These are phyloP conservation scores for Todiramphus saurophagus DNA, from an alignment of 2,113 vertebrate genomes.

Conservation along the genomic window DNA sequence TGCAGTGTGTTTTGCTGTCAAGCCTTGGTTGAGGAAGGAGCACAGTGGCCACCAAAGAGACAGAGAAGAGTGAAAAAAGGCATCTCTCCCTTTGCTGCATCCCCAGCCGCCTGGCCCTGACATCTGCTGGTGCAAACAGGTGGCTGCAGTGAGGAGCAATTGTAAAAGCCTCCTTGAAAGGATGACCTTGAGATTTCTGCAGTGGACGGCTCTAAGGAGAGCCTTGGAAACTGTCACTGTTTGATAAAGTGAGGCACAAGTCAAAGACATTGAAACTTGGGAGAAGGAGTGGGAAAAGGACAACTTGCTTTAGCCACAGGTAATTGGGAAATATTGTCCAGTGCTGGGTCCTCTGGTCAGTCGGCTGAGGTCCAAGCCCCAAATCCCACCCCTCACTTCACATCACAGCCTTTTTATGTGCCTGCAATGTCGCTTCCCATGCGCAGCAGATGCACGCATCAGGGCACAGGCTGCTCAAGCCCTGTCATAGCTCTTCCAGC, in stretches of 20 bases:
- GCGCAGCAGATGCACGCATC: accelerated
- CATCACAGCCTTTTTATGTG: background rate
- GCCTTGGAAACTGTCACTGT: accelerated
- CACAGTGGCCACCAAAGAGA: background rate
- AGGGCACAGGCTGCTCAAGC: background rate
- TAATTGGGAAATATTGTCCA: background rate
- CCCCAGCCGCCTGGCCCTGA: background rate
- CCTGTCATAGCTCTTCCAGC: background rate
- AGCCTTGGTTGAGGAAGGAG: background rate
- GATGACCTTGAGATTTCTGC: background rate
- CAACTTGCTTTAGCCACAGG: background rate
- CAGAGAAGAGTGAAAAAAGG: background rate
- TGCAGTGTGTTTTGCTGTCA: background rate
- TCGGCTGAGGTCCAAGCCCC: background rate
- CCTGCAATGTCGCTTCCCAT: background rate
- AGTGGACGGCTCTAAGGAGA: background rate
- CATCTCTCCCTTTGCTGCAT: background rate
- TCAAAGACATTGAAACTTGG: background rate
- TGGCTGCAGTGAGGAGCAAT: background rate
- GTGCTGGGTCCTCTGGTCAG: background rate
- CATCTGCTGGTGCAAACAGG: background rate
- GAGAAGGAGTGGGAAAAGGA: background rate
- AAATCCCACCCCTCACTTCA: background rate
- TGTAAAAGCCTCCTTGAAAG: background rate
- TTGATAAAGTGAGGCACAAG: background rate